A percentile compares a stretch with the other conserved stretches of the same genome.
Conservation (phyloP, 2,113 vertebrate species). For the Gopherus evgoodei region DNA sequence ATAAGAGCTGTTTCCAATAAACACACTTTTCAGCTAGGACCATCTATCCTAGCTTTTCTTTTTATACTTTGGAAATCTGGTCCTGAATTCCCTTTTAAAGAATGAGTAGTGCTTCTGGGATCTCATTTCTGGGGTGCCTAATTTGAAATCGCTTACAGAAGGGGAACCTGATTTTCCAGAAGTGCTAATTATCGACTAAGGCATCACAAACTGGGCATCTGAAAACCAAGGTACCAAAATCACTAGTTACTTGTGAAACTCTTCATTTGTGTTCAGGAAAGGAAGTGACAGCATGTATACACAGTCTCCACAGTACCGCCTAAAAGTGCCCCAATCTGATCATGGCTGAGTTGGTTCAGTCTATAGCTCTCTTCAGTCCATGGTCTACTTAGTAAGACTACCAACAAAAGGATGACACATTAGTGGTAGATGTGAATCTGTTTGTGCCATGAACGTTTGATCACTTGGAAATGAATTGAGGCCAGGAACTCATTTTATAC, state of each 20-base stretch:
- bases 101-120: background rate
- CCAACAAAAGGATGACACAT: background rate
- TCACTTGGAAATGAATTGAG: background rate
- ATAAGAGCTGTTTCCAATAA: background rate
- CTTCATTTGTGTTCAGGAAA: background rate
- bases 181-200: background rate
- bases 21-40: background rate
- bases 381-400: background rate
- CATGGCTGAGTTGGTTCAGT: background rate
- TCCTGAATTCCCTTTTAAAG: background rate
- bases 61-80: background rate
- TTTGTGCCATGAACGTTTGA: background rate
- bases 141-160: background rate
- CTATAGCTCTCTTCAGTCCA: background rate
- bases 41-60: background rate
- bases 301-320: background rate
- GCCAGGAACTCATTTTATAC: background rate
- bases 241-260: background rate
- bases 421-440: accelerated
- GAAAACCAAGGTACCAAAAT: background rate
- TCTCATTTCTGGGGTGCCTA: background rate
- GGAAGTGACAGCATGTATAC: background rate
- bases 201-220: too few relatives aligned
- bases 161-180: background rate
- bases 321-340: background rate